A percentile compares a stretch with the other conserved stretches of the same genome.
Evolutionary conservation across 30 jellyfish, hydroid and myxozoan species (phyloP).

Genomic region (Hydractinia echinata): DNA sequence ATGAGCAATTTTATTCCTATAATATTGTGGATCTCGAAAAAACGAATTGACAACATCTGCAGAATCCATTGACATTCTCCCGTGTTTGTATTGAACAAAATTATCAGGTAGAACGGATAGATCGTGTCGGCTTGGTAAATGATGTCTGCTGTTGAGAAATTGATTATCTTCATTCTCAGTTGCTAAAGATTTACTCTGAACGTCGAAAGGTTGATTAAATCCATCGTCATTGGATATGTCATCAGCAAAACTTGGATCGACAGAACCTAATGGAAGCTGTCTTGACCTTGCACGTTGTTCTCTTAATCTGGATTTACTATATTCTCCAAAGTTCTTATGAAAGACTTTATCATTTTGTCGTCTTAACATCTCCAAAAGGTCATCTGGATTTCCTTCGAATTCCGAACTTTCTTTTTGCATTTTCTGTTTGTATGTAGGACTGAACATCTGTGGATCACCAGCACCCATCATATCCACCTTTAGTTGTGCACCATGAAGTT

Average conservation of each 20-base stretch:
- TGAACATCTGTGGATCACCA: constrained; percentile 82
- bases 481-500: constrained; percentile 59
- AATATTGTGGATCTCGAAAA: constrained; percentile 57
- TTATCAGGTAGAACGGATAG: constrained; percentile 82
- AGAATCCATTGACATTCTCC: constrained; percentile 86
- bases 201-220: constrained; percentile 24
- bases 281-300: constrained; percentile 28
- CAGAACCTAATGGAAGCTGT: constrained; percentile 29
- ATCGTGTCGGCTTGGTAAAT: constrained; percentile 39
- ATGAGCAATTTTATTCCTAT: constrained; percentile 60
- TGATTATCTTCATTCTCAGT: constrained; percentile 29
- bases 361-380: constrained; percentile 83
- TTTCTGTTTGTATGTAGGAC: constrained; percentile 32
- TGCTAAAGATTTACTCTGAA: constrained; percentile 26
- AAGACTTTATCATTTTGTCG: constrained; percentile 47
- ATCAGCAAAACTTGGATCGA: constrained; percentile 98
- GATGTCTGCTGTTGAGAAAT: background rate
- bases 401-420: constrained; percentile 11
- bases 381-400: constrained; percentile 60
- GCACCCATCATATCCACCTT: constrained; percentile 69
- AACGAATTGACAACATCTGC: constrained; percentile 45
- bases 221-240: constrained; percentile 17
- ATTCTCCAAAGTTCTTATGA: constrained; percentile 4
- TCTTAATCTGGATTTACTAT: constrained; percentile 19
- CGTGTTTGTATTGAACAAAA: constrained; percentile 63